These are phyloP conservation scores for Pseudomyrmex concolor DNA, from an alignment of 1,140 invertebrate genomes.

Conservation along the genomic window DNA sequence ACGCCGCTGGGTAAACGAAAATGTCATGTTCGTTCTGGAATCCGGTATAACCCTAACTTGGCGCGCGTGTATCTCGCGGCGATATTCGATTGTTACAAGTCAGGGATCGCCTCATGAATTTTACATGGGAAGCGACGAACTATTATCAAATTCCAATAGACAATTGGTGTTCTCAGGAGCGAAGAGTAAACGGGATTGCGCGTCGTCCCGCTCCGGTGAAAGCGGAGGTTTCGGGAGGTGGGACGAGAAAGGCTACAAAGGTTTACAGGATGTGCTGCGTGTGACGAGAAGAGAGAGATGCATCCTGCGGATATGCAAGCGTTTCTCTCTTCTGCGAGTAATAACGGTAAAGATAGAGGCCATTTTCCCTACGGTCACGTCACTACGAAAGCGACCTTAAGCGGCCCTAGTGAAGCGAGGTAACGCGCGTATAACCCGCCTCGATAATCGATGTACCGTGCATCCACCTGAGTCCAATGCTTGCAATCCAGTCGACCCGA, in stretches of 20 bases:
- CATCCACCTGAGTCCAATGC: slow-evolving; percentile 55
- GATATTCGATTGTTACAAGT: slow-evolving; percentile 74
- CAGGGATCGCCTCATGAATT: slow-evolving; percentile 76
- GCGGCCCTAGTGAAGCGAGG: neutral
- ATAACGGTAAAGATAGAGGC: slow-evolving; percentile 55
- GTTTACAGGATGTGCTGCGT: slow-evolving; percentile 52
- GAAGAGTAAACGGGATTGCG: slow-evolving; percentile 47
- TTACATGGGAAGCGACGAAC: slow-evolving; percentile 75
- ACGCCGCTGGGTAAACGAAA: slow-evolving; percentile 18
- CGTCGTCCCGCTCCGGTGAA: neutral
- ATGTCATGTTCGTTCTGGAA: slow-evolving; percentile 26
- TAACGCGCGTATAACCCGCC: slow-evolving; percentile 41
- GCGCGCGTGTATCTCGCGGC: slow-evolving; percentile 49
- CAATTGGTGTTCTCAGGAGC: slow-evolving; percentile 72
- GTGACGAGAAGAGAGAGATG: neutral
- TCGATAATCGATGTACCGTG: slow-evolving; percentile 69
- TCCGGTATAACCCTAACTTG: slow-evolving; percentile 47
- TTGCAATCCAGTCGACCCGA: slow-evolving; percentile 56
- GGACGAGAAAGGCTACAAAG: slow-evolving; percentile 4
- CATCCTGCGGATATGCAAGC: slow-evolving; percentile 46
- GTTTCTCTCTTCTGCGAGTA: slow-evolving; percentile 18
- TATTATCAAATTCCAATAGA: slow-evolving; percentile 80
- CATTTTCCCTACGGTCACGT: neutral
- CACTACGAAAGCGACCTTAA: slow-evolving; percentile 37
- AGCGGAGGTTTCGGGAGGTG: too few species aligned